These are phyloP conservation scores for Drosophila silvestris DNA, from an alignment of 2,888 invertebrate genomes.

Conservation along the genomic window DNA sequence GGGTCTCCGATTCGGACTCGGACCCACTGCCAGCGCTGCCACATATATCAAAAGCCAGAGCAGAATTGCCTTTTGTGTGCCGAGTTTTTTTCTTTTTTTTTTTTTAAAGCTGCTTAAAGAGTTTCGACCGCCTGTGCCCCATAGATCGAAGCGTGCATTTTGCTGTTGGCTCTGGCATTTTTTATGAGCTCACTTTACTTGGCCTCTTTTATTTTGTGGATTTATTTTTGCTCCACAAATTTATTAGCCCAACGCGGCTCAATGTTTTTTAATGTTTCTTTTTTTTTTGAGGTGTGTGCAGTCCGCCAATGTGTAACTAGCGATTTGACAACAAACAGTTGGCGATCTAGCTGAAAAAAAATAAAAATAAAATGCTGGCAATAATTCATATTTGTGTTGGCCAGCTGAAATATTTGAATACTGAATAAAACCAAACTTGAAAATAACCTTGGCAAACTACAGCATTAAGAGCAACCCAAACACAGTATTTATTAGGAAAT, in stretches of 20 bases:
- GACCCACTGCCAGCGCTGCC: constrained; percentile 25
- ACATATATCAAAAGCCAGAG: constrained; percentile 43
- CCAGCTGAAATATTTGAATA: background rate
- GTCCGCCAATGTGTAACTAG: constrained; percentile 14
- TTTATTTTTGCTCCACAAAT: constrained; percentile 45
- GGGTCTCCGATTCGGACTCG: constrained; percentile 6
- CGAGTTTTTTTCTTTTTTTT: constrained; percentile 3
- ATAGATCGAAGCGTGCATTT: constrained; percentile 22
- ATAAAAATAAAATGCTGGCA: background rate
- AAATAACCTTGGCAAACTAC: background rate
- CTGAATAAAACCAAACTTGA: background rate
- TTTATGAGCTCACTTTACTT: constrained; percentile 54
- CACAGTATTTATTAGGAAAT: background rate
- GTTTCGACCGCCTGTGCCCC: constrained; percentile 23
- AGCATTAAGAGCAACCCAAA: background rate
- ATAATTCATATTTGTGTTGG: background rate
- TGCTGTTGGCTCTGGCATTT: constrained; percentile 48
- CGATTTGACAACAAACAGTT: constrained; percentile 11
- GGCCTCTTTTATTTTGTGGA: constrained; percentile 19
- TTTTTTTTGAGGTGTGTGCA: constrained; percentile 13
- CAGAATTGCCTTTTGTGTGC: constrained; percentile 37
- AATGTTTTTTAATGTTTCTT: constrained; percentile 10
- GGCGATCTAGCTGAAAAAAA: background rate
- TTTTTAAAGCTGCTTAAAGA: constrained; percentile 60
- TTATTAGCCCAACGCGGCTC: constrained; percentile 36